Base-by-base conservation (phyloP, 2,113 vertebrate genomes). In the Psephotus haematonotus region DNA sequence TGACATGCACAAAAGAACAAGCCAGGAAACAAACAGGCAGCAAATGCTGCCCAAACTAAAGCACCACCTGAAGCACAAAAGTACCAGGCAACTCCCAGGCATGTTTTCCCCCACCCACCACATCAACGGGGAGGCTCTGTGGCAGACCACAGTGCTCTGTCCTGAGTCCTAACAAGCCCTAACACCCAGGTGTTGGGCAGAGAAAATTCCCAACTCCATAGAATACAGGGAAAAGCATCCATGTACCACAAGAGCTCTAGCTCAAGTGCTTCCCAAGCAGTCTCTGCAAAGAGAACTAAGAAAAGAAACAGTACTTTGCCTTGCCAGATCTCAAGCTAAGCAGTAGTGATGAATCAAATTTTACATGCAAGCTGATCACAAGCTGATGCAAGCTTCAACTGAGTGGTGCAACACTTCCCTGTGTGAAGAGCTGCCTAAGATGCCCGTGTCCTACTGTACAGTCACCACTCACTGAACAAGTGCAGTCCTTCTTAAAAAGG, bases 61-160 rank as follows among this genome's bases (percentile, higher is more conserved):
- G 39, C 68, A 96, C 31, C 91, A 94, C 87, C 94, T 95, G 89
- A 70, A 87, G 74, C 85, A 90, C 25, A 44, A 31, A 90, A 95
- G 86, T 33, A 19, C 82, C 78, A 88, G 71, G 28, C 28, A 55
- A 6, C 67, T 69, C 95, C 93, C 55, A 91, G 71, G 0, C 28
- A 9, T 7, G 1, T 59, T 60, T 55, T 75, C 55, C 62, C 76
- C 33, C 77, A 75, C 53, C 63, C 87, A 70, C 88, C 85, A 95
- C 90, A 88, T 96, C 92, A 95, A 7, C 35, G 70, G 76, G 52
- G 39, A 88, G 49, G 7, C 55, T 74, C 5, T 0, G 25, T 41
- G 43, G 57, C 67, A 82, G n/a, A 84, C 47, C 35, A n/a, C 9
- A 0, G 1, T 10, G 44, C 44, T 57, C 52, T 50, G 57, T 22